These are phyloP conservation scores for Papilio dardanus DNA, from an alignment of 1,140 invertebrate genomes.

Conservation along the genomic window DNA sequence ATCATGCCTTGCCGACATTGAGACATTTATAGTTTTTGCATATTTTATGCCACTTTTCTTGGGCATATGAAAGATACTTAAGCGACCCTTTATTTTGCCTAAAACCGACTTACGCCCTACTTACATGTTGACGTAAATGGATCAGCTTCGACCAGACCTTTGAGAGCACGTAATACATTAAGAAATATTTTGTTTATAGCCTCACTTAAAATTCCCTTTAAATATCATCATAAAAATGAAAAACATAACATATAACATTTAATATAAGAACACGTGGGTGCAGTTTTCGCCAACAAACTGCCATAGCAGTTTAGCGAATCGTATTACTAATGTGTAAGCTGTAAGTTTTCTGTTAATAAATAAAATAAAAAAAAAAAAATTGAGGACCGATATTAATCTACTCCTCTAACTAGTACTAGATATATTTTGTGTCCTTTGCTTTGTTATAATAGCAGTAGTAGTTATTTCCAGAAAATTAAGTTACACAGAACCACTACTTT, in stretches of 20 bases:
- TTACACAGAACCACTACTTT: too few relatives aligned
- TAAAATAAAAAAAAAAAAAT: too few relatives aligned
- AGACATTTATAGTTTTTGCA: slow-evolving; percentile 27
- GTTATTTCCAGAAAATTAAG: too few relatives aligned
- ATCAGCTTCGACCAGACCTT: slow-evolving; percentile 29
- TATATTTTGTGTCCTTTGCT: too few relatives aligned
- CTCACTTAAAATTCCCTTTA: slow-evolving; percentile 4
- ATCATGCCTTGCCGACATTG: background rate
- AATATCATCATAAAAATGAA: background rate
- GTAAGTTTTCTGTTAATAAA: too few relatives aligned
- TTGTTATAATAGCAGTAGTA: too few relatives aligned
- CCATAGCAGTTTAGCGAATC: too few relatives aligned
- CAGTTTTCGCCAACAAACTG: too few relatives aligned
- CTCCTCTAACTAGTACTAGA: too few relatives aligned
- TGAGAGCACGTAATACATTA: slow-evolving; percentile 19
- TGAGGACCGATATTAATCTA: too few relatives aligned
- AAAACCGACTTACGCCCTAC: slow-evolving; percentile 33
- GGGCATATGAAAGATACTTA: slow-evolving; percentile 25
- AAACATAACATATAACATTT: background rate
- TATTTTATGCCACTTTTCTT: slow-evolving; percentile 28
- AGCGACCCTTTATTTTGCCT: slow-evolving; percentile 34
- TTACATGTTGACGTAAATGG: slow-evolving; percentile 35
- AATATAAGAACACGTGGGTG: too few relatives aligned
- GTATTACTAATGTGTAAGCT: too few relatives aligned
- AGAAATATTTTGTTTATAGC: slow-evolving; percentile 25